phyloP scores from a whole-genome alignment of 2,797 vertebrate species.

The Neomorphus geoffroyi region DNA sequence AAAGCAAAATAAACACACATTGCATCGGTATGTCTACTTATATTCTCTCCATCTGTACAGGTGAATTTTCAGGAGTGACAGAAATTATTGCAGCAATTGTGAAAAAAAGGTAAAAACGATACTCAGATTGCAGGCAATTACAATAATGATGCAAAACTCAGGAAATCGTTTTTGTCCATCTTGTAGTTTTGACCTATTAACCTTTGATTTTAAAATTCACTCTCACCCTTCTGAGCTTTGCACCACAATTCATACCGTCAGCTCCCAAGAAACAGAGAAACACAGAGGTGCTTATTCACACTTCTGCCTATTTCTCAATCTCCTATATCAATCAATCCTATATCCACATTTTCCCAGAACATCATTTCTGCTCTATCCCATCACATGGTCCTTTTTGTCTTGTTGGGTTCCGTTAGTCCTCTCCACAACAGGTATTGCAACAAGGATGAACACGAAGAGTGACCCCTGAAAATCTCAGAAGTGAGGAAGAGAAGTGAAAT shows the following conservation, averaged over 20 bases:
- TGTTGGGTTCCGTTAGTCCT: neutral
- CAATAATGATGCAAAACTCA: constrained; percentile 1
- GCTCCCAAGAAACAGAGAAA: neutral
- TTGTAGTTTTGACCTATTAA: neutral
- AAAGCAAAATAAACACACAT: neutral
- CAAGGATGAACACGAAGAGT: neutral
- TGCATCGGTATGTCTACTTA: neutral
- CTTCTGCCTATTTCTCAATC: neutral
- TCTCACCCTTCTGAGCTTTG: neutral
- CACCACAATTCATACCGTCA: neutral
- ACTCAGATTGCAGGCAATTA: neutral
- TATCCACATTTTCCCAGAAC: neutral
- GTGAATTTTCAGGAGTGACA: neutral
- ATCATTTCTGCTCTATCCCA: neutral
- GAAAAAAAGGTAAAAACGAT: neutral
- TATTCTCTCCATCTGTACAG: neutral
- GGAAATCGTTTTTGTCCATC: constrained; percentile 5
- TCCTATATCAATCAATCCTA: neutral
- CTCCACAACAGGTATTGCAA: neutral
- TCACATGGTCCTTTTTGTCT: neutral
- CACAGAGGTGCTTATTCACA: neutral
- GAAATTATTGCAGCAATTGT: neutral
- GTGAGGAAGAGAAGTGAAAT: neutral
- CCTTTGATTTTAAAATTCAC: neutral
- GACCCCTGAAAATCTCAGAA: neutral